A percentile compares a stretch with the other conserved stretches of the same genome.
These are phyloP conservation scores for Helicoverpa armigera DNA, from an alignment of 1,140 invertebrate species.

Conservation along the genomic window DNA sequence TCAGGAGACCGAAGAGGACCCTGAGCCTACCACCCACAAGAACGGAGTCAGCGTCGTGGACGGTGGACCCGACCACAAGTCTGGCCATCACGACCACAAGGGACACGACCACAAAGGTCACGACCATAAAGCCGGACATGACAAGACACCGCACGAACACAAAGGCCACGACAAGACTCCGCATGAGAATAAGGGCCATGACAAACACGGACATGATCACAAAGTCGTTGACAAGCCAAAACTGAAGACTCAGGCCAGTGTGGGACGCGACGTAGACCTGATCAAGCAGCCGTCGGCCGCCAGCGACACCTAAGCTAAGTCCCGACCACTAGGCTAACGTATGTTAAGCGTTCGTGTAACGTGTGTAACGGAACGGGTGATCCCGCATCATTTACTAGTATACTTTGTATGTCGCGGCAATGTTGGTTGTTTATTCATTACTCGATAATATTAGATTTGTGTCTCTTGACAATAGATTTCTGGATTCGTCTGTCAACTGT, in stretches of 20 bases:
- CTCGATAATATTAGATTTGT: conserved; percentile 31
- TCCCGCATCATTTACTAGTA: conserved; percentile 38
- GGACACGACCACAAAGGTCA: conserved; percentile 55
- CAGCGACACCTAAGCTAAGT: conserved; percentile 75
- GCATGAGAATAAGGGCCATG: conserved; percentile 42
- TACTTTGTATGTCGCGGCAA: conserved; percentile 32
- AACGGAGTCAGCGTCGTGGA: conserved; percentile 66
- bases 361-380: neutral
- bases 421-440: conserved; percentile 29
- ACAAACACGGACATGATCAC: conserved; percentile 50
- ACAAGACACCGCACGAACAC: conserved; percentile 51
- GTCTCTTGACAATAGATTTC: conserved; percentile 22
- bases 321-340: conserved; percentile 48
- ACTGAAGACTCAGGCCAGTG: conserved; percentile 76
- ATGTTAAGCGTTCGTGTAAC: conserved; percentile 35
- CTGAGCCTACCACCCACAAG: conserved; percentile 61
- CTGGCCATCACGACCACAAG: conserved; percentile 50
- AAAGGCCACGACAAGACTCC: conserved; percentile 42
- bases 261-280: conserved; percentile 71
- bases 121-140: conserved; percentile 40
- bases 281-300: conserved; percentile 76
- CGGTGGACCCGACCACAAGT: conserved; percentile 58
- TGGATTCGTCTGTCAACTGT: neutral
- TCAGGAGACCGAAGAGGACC: conserved; percentile 68
- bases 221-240: conserved; percentile 68